Evolutionary conservation across 2,888 invertebrate species (phyloP).

Genomic region (Dynastes tityus): DNA sequence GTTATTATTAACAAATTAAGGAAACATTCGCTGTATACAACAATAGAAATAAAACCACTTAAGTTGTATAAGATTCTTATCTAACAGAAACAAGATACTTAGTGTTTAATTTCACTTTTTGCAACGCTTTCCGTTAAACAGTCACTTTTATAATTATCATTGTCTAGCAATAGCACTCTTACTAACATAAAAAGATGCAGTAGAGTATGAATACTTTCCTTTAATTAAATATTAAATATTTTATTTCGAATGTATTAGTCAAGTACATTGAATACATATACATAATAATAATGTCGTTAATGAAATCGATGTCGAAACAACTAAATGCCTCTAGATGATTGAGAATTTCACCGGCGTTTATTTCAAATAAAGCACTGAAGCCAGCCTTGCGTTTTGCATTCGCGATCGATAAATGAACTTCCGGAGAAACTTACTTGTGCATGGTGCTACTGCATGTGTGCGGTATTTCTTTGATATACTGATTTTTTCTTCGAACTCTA

Average conservation of each 20-base stretch:
- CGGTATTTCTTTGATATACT: slow-evolving; percentile 4
- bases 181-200: not conserved
- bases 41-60: no score
- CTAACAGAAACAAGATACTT: not conserved
- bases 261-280: no score
- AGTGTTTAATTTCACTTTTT: not conserved
- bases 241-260: no score
- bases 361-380: not conserved
- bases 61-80: no score
- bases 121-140: not conserved
- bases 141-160: not conserved
- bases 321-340: not conserved
- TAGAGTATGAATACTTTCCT: not conserved
- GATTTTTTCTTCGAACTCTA: slow-evolving; percentile 3
- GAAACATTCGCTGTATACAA: no score
- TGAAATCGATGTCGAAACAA: no score
- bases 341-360: not conserved
- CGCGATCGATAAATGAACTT: slow-evolving; percentile 5
- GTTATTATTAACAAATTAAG: no score
- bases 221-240: not conserved
- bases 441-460: not conserved
- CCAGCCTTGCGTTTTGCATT: not conserved
- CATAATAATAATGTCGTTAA: no score
- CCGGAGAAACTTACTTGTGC: slow-evolving; percentile 25
- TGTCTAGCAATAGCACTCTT: not conserved